These are phyloP conservation scores for Leucozona laternaria DNA, from an alignment of 2,888 invertebrate species.

Conservation along the genomic window DNA sequence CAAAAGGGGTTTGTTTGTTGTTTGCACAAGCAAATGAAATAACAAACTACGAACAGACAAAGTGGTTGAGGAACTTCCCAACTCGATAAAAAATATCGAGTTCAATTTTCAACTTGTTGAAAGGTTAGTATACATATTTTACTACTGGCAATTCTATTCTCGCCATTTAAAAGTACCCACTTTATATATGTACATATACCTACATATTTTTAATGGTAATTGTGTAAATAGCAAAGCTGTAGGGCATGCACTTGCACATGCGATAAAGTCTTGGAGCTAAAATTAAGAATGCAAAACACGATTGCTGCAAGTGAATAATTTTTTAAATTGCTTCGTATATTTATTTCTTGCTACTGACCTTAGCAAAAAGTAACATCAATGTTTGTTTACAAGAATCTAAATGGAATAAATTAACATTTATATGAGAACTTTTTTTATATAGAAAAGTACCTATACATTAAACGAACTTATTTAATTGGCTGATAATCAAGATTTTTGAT, in stretches of 20 bases:
- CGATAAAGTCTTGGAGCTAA: constrained; percentile 33
- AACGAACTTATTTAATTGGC: too few species aligned
- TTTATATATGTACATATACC: background rate
- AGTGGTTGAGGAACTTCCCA: constrained; percentile 3
- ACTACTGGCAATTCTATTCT: constrained; percentile 16
- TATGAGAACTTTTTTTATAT: background rate
- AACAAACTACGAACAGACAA: constrained; percentile 15
- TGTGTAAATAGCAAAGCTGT: constrained; percentile 24
- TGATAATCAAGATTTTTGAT: too few species aligned
- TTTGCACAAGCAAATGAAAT: constrained; percentile 2
- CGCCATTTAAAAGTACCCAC: constrained; percentile 5
- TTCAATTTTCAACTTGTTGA: constrained; percentile 48
- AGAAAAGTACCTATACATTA: too few species aligned
- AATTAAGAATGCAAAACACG: constrained; percentile 39
- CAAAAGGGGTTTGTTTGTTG: constrained; percentile 5
- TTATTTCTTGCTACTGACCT: constrained; percentile 21
- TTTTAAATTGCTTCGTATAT: constrained; percentile 1
- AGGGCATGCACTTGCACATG: constrained; percentile 52
- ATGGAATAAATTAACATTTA: constrained; percentile 22
- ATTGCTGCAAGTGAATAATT: constrained; percentile 21
- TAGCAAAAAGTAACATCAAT: constrained; percentile 8
- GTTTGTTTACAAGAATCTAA: constrained; percentile 11
- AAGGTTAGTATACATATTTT: constrained; percentile 25
- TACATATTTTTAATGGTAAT: constrained; percentile 15
- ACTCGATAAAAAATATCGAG: constrained; percentile 16